Conservation (phyloP, 2,888 invertebrate species). For the Ceriagrion tenellum region DNA sequence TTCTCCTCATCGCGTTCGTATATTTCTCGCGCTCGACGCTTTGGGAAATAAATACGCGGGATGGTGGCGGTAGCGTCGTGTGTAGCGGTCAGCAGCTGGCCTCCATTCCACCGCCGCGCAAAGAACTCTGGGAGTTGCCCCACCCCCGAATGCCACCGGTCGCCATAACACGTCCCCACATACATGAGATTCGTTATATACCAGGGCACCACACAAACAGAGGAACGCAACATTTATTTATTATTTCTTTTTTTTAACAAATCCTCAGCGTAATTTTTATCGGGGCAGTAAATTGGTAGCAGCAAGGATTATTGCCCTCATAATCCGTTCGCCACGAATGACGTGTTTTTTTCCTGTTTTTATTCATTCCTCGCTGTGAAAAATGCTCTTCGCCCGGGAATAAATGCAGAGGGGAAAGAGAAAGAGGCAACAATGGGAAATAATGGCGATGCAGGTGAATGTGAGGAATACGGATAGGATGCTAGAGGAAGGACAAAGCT, state of each 20-base stretch:
- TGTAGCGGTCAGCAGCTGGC: background rate
- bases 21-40: background rate
- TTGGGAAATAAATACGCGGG: constrained; percentile 3
- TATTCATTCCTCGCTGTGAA: background rate
- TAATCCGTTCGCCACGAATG: constrained; percentile 39
- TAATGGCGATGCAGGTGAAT: background rate
- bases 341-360: background rate
- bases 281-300: constrained; percentile 2
- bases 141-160: background rate
- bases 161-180: background rate
- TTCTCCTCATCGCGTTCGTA: background rate
- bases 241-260: background rate
- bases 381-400: background rate
- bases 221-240: background rate
- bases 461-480: background rate
- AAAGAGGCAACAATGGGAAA: background rate
- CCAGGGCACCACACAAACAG: background rate
- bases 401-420: background rate
- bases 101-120: background rate
- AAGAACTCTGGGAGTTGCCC: background rate
- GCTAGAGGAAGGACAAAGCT: background rate
- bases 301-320: constrained; percentile 32
- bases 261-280: constrained; percentile 32
- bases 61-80: background rate
- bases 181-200: background rate